Evolutionary conservation across 1,140 invertebrate genomes (phyloP).

Genomic region (Bombus soroeensis): DNA sequence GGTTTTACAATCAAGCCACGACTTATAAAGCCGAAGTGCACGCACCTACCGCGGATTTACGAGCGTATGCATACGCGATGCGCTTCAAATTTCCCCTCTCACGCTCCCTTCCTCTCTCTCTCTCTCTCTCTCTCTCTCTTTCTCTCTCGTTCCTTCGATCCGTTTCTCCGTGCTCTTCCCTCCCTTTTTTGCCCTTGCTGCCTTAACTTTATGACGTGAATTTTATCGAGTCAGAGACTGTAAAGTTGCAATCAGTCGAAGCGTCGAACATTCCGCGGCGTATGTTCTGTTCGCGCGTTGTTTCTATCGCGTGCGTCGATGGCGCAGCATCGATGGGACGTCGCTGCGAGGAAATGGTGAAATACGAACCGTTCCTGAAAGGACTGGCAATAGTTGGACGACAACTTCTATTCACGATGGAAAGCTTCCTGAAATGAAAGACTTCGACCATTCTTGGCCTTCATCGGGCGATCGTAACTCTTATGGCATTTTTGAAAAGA

Average conservation of each 20-base stretch:
- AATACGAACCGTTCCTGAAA: slow-evolving; percentile 22
- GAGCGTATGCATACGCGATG: slow-evolving; percentile 52
- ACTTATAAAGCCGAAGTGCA: slow-evolving; percentile 44
- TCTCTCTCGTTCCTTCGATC: background rate
- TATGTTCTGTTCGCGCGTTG: too few species aligned
- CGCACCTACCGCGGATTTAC: slow-evolving; percentile 43
- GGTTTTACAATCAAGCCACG: slow-evolving; percentile 50
- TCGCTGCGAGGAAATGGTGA: background rate
- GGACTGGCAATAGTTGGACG: slow-evolving; percentile 16
- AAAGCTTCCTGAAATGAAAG: background rate
- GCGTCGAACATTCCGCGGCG: slow-evolving; percentile 5
- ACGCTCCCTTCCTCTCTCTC: too few species aligned
- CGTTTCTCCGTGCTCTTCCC: too few species aligned
- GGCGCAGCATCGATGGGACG: background rate
- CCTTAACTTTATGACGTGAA: slow-evolving; percentile 48
- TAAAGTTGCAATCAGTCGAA: slow-evolving; percentile 50
- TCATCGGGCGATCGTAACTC: background rate
- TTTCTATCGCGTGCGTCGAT: background rate
- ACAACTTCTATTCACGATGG: slow-evolving; percentile 22
- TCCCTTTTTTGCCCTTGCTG: background rate
- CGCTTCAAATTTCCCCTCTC: slow-evolving; percentile 1
- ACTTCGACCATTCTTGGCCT: background rate
- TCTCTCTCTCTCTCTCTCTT: too few species aligned
- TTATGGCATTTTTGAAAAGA: background rate
- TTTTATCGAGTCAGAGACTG: slow-evolving; percentile 34